phyloP scores from a whole-genome alignment of 1,140 invertebrate genomes.

The Venturia canescens region DNA sequence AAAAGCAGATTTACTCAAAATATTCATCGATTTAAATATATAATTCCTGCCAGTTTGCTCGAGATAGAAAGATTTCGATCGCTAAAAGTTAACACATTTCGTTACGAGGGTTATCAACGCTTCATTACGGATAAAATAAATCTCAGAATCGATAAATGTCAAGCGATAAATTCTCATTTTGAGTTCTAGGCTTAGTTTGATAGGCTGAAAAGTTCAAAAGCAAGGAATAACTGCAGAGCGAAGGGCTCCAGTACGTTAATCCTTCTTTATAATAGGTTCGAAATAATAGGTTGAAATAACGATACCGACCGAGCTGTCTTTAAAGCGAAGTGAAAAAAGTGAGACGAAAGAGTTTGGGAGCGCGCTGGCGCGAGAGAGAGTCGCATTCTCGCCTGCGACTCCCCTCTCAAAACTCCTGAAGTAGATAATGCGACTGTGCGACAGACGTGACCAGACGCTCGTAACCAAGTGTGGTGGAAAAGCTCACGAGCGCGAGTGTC shows the following conservation, averaged over 20 bases:
- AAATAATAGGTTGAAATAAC: not conserved
- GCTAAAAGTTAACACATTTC: too few species aligned
- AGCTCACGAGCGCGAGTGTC: conserved; percentile 21
- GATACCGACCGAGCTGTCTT: not conserved
- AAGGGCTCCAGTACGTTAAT: too few species aligned
- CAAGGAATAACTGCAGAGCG: too few species aligned
- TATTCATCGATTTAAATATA: not conserved
- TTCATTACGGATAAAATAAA: not conserved
- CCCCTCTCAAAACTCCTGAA: conserved; percentile 15
- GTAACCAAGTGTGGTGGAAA: conserved; percentile 26
- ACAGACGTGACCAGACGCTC: conserved; percentile 34
- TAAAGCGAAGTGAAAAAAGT: not conserved
- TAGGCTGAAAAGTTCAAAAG: too few species aligned
- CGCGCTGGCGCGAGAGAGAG: conserved; percentile 27
- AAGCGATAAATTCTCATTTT: too few species aligned
- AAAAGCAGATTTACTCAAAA: not conserved
- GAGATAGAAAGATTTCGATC: not conserved
- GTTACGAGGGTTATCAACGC: too few species aligned
- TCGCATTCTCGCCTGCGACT: conserved; percentile 5
- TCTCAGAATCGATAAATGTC: not conserved
- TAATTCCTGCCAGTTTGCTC: not conserved
- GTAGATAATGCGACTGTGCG: conserved; percentile 33
- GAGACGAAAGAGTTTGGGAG: not conserved
- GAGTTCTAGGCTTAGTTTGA: not conserved
- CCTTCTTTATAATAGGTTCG: not conserved